Base-by-base conservation (phyloP, 2,113 vertebrate species). In the Periophthalmodon schlosseri region DNA sequence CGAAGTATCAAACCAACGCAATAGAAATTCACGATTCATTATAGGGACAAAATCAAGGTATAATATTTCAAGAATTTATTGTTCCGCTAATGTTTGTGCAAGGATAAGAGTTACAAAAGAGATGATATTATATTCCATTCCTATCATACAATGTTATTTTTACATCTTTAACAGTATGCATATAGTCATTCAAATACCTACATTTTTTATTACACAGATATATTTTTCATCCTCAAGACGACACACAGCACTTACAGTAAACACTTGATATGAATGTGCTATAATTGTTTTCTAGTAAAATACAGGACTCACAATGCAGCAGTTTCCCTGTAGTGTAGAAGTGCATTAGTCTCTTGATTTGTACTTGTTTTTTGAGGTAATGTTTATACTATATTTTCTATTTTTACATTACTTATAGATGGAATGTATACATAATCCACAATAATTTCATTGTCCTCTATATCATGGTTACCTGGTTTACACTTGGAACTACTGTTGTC, bases 41-140 rank as follows among this genome's bases (percentile, higher is more conserved):
- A 13, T 4, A 44, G 5, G 13, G 23, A 60, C 57, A 47, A 0
- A 36, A 34, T 63, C 23, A 34, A 68, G 39, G 67, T 0, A 0
- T 65, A 5, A 85, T 20, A 54, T 86, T 88, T 82, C 72, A 80
- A 73, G 34, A 23, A 76, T 89, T 88, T 90, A 92, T 88, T 93
- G 77, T 85, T 88, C 80, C 77, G 87, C 86, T 87, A 89, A 85
- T 88, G 61, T 84, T 80, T 93, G 91, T 91, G 89, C 90, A 88
- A 90, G 85, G 89, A 87, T 91, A 89, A 83, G 83, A 89, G 87
- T 91, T 89, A 91, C 85, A 92, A 93, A 91, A 90, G 74, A 88
- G 77, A 92, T 87, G 83, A 90, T 91, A 90, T 85, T 90, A 92
- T 91, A 88, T 91, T 86, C 87, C 85, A 82, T 87, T 86, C 70